Evolutionary conservation across 2,113 vertebrate species (phyloP), one percentile per base, ranked within the genome.

Genomic region (Pterocles gutturalis): DNA sequence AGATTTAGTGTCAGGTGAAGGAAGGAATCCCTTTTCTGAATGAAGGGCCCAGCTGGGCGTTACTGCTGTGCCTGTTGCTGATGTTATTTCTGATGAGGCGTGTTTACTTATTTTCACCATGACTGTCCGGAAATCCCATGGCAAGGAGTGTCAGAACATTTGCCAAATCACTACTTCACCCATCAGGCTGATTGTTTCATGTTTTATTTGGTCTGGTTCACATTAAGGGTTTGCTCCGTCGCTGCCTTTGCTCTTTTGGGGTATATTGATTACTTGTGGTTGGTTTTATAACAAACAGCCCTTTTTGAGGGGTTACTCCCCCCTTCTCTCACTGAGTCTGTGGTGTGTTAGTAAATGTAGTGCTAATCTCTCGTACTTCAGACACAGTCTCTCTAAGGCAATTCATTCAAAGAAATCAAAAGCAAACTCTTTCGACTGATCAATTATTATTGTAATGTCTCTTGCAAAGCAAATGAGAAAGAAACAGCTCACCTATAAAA

Each of bases 81-180:
- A 48, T 51, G 34, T 69, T 94, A n/a, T 87, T 95, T 86, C 73
- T 95, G 94, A 82, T 41, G 89, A 77, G 66, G 85, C 43, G 1
- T 96, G 94, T 96, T 97, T 96, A 79, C 67, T 95, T 91, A 87
- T 72, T 96, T 95, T 93, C 95, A 89, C 87, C 94, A 81, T 71
- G 85, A 82, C 91, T 96, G 83, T 89, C 84, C 2, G 17, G 96
- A 96, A 95, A 96, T 83, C 83, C 95, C 92, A 82, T 93, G 95
- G 93, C 96, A 95, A 95, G 95, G 41, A 90, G 46, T 2, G 18
- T 82, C 91, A 75, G 83, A 92, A 94, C 71, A 21, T 78, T 77
- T 94, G 96, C 96, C 96, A 96, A 87, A 60, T 94, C 87, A 95
- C 95, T 94, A 89, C 93, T 97, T 96, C 91, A 93, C 91, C 85